Base-by-base conservation (phyloP, 1,140 invertebrate species). In the Pygmarrhopalites habei region DNA sequence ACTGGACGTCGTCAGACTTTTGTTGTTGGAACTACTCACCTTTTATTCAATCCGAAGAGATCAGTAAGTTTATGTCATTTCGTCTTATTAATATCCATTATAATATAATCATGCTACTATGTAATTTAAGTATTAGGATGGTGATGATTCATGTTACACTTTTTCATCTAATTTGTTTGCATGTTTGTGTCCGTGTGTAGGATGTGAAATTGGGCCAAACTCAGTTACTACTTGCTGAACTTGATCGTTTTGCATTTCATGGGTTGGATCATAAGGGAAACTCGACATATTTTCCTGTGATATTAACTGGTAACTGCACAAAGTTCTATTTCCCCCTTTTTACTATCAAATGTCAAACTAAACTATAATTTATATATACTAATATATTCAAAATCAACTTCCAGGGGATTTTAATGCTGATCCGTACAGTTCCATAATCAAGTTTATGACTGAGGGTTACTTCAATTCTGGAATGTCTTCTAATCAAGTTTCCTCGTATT, bases 371-470 rank as follows among this genome's bases (percentile, higher is more conserved):
- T n/a, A n/a, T n/a, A n/a, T n/a, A n/a, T n/a, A n/a, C n/a, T n/a
- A n/a, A n/a, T n/a, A n/a, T n/a, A n/a, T n/a, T n/a, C n/a, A n/a
- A n/a, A n/a, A n/a, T n/a, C n/a, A n/a, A n/a, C n/a, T n/a, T n/a
- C n/a, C n/a, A n/a, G n/a, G n/a, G n/a, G 94, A 98, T 75, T 88
- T 96, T 55, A 98, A 98, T 77, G 83, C 86, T 5, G 77, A 82
- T 64, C 86, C 88, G 0, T 73, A 83, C 44, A 63, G 44, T 46
- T 17, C 41, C 0, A 80, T 94, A 0, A 86, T 90, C 69, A 76
- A 84, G 53, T 84, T 92, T 49, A 75, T 94, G 46, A 81, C 79
- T 0, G 77, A 78, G n/a, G 89, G 89, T 21, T 19, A 23, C 3
- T 60, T 12, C 14, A 25, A 56, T 25, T 56, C 3, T 10, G 17